Conservation (phyloP, 2,797 vertebrate genomes). For the Coregonus sp. region DNA sequence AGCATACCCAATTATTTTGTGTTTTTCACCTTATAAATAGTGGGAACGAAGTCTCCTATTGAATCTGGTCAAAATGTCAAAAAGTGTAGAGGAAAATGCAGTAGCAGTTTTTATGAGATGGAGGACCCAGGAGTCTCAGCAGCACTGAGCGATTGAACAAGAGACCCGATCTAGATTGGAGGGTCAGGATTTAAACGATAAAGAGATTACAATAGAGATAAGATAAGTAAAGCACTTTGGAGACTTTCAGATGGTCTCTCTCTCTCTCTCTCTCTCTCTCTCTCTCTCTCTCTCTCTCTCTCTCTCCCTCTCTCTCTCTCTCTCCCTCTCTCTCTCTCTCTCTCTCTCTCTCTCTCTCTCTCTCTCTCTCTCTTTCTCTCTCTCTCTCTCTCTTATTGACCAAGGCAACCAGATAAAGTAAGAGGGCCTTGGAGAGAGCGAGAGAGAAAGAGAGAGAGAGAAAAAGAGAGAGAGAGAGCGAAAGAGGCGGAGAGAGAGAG, state of each 20-base stretch:
- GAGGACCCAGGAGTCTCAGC: conserved; percentile 35
- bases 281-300: conserved; percentile 42
- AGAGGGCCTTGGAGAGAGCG: conserved; percentile 44
- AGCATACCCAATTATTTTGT: no score
- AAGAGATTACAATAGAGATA: conserved; percentile 73
- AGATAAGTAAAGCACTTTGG: conserved; percentile 69
- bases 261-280: conserved; percentile 1
- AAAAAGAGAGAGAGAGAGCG: conserved; percentile 47
- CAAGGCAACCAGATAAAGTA: conserved; percentile 53
- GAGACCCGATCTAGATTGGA: conserved; percentile 23
- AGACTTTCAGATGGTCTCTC: conserved; percentile 64
- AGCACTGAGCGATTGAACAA: conserved; percentile 48
- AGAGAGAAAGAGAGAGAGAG: conserved; percentile 44
- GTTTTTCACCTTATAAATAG: no score
- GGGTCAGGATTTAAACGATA: conserved; percentile 60
- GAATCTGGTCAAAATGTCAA: background rate
- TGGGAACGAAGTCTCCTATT: no score
- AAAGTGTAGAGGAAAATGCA: background rate
- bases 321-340: no score
- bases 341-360: no score
- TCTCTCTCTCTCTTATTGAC: conserved; percentile 31
- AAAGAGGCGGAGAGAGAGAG: conserved; percentile 25
- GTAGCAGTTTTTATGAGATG: conserved; percentile 3
- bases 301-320: no score
- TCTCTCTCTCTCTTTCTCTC: no score